phyloP scores from a whole-genome alignment of 2,888 invertebrate species.

The Drosophila conformis region DNA sequence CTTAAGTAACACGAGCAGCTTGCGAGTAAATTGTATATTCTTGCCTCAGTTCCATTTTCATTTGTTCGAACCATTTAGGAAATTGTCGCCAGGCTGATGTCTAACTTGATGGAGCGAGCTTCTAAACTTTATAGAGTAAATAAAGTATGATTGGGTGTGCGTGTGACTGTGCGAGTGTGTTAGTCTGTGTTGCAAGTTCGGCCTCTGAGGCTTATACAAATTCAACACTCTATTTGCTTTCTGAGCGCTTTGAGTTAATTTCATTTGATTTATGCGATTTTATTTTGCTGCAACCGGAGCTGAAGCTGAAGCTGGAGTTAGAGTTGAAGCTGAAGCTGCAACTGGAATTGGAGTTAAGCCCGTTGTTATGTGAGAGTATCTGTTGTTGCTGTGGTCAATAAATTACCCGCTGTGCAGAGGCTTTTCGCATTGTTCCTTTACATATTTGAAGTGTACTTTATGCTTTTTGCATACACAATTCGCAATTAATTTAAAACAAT shows the following conservation, averaged over 20 bases:
- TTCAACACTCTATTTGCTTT: conserved; percentile 58
- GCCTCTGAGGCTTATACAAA: conserved; percentile 58
- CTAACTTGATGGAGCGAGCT: conserved; percentile 25
- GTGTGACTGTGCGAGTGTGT: conserved; percentile 6
- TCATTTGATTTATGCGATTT: conserved; percentile 68
- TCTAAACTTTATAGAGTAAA: conserved; percentile 64
- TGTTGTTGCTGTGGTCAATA: conserved; percentile 68
- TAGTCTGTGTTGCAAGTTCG: conserved; percentile 35
- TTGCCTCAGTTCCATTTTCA: conserved; percentile 56
- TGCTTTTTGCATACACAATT: conserved; percentile 77
- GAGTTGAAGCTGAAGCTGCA: conserved; percentile 13
- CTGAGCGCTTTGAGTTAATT: conserved; percentile 62
- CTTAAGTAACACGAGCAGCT: conserved; percentile 46
- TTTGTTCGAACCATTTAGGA: conserved; percentile 73
- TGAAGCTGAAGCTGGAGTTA: conserved; percentile 12
- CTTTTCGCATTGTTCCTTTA: conserved; percentile 64
- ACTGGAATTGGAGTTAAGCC: conserved; percentile 43
- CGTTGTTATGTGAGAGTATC: conserved; percentile 40
- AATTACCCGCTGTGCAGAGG: conserved; percentile 73
- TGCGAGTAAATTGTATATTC: conserved; percentile 44
- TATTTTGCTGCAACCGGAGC: conserved; percentile 8
- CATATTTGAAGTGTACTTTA: conserved; percentile 76
- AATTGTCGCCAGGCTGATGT: conserved; percentile 64
- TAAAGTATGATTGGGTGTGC: conserved; percentile 57
- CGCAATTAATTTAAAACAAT: conserved; percentile 79